Conservation (phyloP, 2,113 vertebrate genomes). For the Engraulis encrasicolus region DNA sequence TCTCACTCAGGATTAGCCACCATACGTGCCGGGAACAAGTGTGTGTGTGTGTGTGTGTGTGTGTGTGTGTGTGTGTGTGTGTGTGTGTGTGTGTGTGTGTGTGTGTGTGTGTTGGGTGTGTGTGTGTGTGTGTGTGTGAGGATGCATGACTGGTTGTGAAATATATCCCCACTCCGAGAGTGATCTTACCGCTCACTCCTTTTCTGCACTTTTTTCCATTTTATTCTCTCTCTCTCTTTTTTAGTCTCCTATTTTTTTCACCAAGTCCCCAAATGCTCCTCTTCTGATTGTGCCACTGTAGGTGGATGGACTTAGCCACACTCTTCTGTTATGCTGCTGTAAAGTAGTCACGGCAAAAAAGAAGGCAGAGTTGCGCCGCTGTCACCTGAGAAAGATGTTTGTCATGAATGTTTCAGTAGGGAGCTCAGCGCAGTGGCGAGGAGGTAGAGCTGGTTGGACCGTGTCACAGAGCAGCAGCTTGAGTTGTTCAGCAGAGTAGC, state of each 20-base stretch:
- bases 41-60: conserved; percentile 48
- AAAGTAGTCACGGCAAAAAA: neutral
- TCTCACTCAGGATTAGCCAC: conserved; percentile 75
- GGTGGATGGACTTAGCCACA: neutral
- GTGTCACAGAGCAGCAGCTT: neutral
- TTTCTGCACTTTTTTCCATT: neutral
- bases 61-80: conserved; percentile 23
- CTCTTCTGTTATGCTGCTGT: neutral
- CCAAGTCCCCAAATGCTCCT: neutral
- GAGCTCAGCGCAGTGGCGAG: neutral
- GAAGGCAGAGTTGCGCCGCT: neutral
- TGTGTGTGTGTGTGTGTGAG: neutral
- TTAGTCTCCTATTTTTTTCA: neutral
- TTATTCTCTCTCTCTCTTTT: neutral
- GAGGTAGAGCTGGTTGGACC: too few species aligned
- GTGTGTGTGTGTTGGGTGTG: conserved; percentile 4
- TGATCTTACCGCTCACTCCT: neutral
- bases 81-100: conserved; percentile 14
- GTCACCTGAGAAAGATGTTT: neutral
- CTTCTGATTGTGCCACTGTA: neutral
- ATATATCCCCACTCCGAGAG: conserved; percentile 5
- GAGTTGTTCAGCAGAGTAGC: neutral
- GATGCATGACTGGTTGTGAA: conserved; percentile 3
- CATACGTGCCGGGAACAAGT: conserved; percentile 65
- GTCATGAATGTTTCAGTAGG: neutral